Base-by-base conservation (phyloP, 2,888 invertebrate genomes). In the Halocaridina rubra region DNA sequence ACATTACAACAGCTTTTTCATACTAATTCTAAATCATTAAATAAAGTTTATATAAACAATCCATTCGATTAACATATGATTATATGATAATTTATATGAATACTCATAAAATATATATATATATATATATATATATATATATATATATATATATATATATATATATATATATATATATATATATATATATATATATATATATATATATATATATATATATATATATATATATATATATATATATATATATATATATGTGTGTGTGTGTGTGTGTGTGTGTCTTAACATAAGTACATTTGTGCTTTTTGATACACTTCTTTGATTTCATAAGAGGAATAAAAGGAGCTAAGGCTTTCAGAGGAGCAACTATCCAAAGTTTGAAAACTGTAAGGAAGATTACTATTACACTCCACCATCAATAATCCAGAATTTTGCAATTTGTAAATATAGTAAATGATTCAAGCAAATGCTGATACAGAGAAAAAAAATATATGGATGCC, bases 261-360 rank as follows among this genome's bases (percentile, higher is more conserved):
- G 22, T 19, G 0, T 46, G 27, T 59, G 30, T 76, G n/a, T n/a
- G n/a, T n/a, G n/a, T n/a, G n/a, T n/a, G n/a, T 72, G n/a, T 57
- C 30, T 22, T 57, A 46, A 39, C 30, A 76, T 76, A 77, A 76
- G 32, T 81, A 77, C 76, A 81, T 76, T 76, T 76, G 76, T 81
- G 75, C 69, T 82, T 82, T 77, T 82, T 82, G 77, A 77, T 77
- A 78, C 59, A 57, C 72, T 77, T 64, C 72, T 78, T 84, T 84
- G 72, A 84, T 78, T 84, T 84, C 29, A 74, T 81, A 77, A 77
- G 33, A 81, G 80, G 39, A 19, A 10, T n/a, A 53, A 53, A 53
- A 19, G 16, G 19, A 53, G 16, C 39, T 61, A 74, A 74, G 80
- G 80, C 46, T 64, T 46, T 53, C 61, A 22, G n/a, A n/a, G 59